Evolutionary conservation across 2,113 vertebrate species (phyloP).

Genomic region (Pungitius pungitius): DNA sequence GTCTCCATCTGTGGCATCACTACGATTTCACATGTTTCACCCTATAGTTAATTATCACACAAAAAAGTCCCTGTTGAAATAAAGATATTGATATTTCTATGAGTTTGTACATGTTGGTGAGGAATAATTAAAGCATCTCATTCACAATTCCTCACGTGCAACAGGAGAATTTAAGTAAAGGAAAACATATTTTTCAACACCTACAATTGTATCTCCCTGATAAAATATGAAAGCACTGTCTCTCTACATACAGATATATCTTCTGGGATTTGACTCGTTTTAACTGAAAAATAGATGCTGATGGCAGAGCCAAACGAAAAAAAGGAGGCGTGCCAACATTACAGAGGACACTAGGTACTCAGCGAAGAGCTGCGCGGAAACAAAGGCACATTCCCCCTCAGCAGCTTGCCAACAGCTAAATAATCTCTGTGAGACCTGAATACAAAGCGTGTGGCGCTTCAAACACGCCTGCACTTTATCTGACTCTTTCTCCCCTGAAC

Average conservation of each 20-base stretch:
- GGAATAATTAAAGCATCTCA: not conserved
- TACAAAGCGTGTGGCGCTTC: conserved; percentile 12
- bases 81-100: not conserved
- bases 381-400: conserved; percentile 23
- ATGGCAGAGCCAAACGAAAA: too few relatives aligned
- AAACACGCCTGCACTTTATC: not conserved
- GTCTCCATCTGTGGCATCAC: not conserved
- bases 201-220: not conserved
- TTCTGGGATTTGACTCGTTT: not conserved
- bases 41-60: conserved; percentile 6
- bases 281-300: conserved; percentile 9
- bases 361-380: conserved; percentile 20
- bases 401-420: conserved; percentile 14
- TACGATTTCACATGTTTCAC: conserved; percentile 11
- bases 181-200: not conserved
- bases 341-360: conserved; percentile 13
- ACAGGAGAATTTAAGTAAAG: not conserved
- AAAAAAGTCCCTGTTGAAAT: not conserved
- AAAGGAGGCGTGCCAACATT: conserved; percentile 34
- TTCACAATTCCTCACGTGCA: not conserved
- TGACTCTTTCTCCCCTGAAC: not conserved
- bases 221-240: not conserved
- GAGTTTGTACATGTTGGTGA: not conserved
- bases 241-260: not conserved
- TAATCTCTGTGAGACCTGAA: conserved; percentile 18